Evolutionary conservation across 2,888 invertebrate genomes (phyloP).

Genomic region (Fragum whitleyi): DNA sequence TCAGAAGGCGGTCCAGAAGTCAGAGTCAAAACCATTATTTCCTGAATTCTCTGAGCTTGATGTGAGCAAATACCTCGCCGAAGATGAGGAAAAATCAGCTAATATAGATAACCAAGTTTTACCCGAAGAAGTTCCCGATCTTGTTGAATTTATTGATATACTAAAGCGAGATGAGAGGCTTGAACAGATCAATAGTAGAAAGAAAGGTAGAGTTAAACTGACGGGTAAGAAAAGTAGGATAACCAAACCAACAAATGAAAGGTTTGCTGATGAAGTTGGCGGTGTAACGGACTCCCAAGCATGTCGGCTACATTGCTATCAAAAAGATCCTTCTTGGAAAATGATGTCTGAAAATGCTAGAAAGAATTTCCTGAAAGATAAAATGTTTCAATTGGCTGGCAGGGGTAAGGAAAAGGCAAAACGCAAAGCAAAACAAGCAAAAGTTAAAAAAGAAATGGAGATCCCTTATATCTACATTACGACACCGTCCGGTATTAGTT

Average conservation of each 20-base stretch:
- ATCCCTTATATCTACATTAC: slow-evolving; percentile 55
- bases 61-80: slow-evolving; percentile 45
- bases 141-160: slow-evolving; percentile 56
- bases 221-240: background rate
- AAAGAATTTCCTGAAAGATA: slow-evolving; percentile 29
- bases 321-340: slow-evolving; percentile 28
- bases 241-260: slow-evolving; percentile 19
- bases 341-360: slow-evolving; percentile 27
- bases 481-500: slow-evolving; percentile 41
- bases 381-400: slow-evolving; percentile 26
- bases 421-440: slow-evolving; percentile 16
- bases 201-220: background rate
- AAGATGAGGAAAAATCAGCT: background rate
- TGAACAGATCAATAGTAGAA: background rate
- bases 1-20: background rate
- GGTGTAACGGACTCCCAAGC: slow-evolving; percentile 63
- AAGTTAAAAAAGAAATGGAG: slow-evolving; percentile 12
- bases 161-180: slow-evolving; percentile 50
- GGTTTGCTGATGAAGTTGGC: slow-evolving; percentile 52
- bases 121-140: slow-evolving; percentile 51
- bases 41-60: slow-evolving; percentile 54
- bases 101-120: background rate
- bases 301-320: slow-evolving; percentile 57
- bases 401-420: slow-evolving; percentile 21
- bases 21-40: slow-evolving; percentile 18